These are phyloP conservation scores for Prionchulus punctatus DNA, from an alignment of 2,888 invertebrate genomes.

Conservation along the genomic window DNA sequence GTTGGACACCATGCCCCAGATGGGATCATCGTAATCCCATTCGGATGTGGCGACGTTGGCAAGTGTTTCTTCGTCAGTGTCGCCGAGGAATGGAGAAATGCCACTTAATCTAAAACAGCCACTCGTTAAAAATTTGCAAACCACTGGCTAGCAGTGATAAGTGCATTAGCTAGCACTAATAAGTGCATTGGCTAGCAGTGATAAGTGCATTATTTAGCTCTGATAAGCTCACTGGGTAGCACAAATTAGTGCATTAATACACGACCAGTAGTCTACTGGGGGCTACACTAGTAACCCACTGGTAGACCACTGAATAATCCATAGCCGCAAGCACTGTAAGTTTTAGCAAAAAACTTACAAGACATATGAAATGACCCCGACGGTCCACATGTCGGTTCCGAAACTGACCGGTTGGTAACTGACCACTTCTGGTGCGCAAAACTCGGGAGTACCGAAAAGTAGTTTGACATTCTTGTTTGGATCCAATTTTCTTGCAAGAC, in stretches of 20 bases:
- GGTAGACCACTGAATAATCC: too few relatives aligned
- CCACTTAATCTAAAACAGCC: conserved; percentile 52
- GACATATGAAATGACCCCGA: conserved; percentile 37
- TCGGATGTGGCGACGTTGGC: conserved; percentile 93
- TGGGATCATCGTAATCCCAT: conserved; percentile 93
- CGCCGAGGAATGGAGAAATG: conserved; percentile 94
- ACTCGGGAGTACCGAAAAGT: conserved; percentile 38
- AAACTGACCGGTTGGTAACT: conserved; percentile 36
- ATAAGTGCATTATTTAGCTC: too few relatives aligned
- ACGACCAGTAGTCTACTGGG: too few relatives aligned
- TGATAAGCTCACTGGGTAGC: too few relatives aligned
- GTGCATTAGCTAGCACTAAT: too few relatives aligned
- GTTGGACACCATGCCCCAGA: conserved; percentile 79
- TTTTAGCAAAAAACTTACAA: conserved; percentile 32
- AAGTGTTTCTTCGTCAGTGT: conserved; percentile 91
- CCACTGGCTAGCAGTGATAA: too few relatives aligned
- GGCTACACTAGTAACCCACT: too few relatives aligned
- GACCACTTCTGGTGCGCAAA: conserved; percentile 39
- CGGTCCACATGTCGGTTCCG: conserved; percentile 39
- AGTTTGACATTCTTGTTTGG: conserved; percentile 35
- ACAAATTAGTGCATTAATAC: too few relatives aligned
- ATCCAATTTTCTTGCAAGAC: conserved; percentile 35
- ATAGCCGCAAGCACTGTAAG: too few relatives aligned
- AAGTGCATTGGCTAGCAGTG: too few relatives aligned
- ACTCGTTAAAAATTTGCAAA: too few relatives aligned